Conservation (phyloP, 2,888 invertebrate genomes). For the Danaus chrysippus region DNA sequence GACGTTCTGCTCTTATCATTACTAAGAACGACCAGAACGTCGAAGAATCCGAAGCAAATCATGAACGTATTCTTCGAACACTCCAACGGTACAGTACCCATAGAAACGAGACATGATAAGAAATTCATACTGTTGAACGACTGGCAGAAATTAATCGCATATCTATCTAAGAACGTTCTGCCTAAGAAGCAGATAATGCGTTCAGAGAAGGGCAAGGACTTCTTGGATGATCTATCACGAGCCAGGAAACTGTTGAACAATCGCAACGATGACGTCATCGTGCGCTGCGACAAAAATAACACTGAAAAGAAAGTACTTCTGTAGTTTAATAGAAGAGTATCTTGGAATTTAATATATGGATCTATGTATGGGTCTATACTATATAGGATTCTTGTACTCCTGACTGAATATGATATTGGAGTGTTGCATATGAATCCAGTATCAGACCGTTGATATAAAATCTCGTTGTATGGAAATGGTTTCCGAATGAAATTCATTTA, state of each 20-base stretch:
- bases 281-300: constrained; percentile 36
- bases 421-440: too few relatives aligned
- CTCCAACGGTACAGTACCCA: constrained; percentile 55
- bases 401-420: too few relatives aligned
- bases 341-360: too few relatives aligned
- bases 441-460: too few relatives aligned
- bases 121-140: constrained; percentile 59
- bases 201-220: constrained; percentile 61
- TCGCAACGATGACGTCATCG: constrained; percentile 49
- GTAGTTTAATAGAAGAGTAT: constrained; percentile 33
- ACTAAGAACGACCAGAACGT: constrained; percentile 43
- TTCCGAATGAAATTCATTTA: too few relatives aligned
- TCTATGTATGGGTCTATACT: too few relatives aligned
- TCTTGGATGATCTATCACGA: constrained; percentile 60
- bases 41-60: constrained; percentile 49
- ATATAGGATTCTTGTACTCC: too few relatives aligned
- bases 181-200: constrained; percentile 61
- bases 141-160: constrained; percentile 65
- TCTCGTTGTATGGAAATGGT: too few relatives aligned
- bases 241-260: constrained; percentile 60
- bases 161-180: constrained; percentile 61
- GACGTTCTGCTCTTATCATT: constrained; percentile 54
- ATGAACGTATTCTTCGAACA: constrained; percentile 65
- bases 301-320: constrained; percentile 48
- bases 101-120: constrained; percentile 55